phyloP scores from a whole-genome alignment of 2,113 vertebrate species.

The Malurus cyaneus region DNA sequence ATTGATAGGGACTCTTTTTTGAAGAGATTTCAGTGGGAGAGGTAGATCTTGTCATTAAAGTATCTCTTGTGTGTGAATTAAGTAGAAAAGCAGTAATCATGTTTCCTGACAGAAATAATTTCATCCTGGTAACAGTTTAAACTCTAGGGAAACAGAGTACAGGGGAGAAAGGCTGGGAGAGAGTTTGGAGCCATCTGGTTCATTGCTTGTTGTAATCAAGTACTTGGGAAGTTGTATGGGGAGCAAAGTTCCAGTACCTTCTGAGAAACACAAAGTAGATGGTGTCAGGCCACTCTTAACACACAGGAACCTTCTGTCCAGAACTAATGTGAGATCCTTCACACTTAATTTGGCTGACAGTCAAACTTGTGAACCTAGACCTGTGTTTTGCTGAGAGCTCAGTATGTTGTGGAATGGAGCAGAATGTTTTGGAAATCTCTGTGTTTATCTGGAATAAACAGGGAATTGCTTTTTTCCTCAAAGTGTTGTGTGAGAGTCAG shows the following conservation, averaged over 20 bases:
- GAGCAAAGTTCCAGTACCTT: not conserved
- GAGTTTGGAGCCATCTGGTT: not conserved
- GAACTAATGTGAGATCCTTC: not conserved
- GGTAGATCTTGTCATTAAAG: not conserved
- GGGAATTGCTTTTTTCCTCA: not conserved
- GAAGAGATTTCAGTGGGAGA: not conserved
- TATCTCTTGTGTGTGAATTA: not conserved
- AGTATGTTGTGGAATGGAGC: not conserved
- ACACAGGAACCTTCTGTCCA: not conserved
- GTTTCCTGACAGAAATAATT: not conserved
- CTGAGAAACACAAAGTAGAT: not conserved
- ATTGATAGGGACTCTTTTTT: not conserved
- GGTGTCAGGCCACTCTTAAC: rapidly evolving
- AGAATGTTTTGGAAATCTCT: not conserved
- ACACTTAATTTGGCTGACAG: not conserved
- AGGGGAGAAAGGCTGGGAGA: not conserved
- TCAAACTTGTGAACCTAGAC: not conserved
- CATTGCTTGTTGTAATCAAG: not conserved
- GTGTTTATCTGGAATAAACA: not conserved
- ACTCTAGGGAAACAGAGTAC: not conserved
- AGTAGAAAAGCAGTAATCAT: not conserved
- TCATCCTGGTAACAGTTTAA: not conserved
- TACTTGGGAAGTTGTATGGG: not conserved
- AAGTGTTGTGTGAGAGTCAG: not conserved
- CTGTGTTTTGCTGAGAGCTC: not conserved